Conservation (phyloP, 1,140 invertebrate genomes). For the Protaetia brevitarsis region DNA sequence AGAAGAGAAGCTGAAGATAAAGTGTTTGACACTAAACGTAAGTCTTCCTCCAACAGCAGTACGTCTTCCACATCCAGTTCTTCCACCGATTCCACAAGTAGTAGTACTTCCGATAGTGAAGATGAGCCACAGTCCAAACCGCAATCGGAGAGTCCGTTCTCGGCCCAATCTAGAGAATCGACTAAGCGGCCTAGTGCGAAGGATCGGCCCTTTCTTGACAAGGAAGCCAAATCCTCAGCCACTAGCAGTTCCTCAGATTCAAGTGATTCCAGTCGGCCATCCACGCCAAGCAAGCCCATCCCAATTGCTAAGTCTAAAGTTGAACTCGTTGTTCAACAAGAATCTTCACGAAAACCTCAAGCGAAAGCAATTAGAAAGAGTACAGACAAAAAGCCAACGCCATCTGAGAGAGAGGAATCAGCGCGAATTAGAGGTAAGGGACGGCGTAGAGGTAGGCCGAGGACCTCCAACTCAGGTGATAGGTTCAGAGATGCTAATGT, state of each 20-base stretch:
- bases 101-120: slow-evolving; percentile 48
- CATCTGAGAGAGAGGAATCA: slow-evolving; percentile 43
- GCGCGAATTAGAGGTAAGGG: slow-evolving; percentile 34
- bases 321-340: slow-evolving; percentile 9
- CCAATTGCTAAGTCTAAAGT: slow-evolving; percentile 9
- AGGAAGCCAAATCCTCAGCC: slow-evolving; percentile 46
- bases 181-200: slow-evolving; percentile 42
- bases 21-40: slow-evolving; percentile 42
- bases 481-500: slow-evolving; percentile 61
- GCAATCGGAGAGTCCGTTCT: slow-evolving; percentile 43
- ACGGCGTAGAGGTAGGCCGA: slow-evolving; percentile 41
- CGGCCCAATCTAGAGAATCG: slow-evolving; percentile 33
- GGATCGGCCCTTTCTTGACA: slow-evolving; percentile 52
- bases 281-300: slow-evolving; percentile 30
- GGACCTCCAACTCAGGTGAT: slow-evolving; percentile 54
- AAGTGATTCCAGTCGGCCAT: slow-evolving; percentile 41
- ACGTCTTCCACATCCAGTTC: slow-evolving; percentile 48
- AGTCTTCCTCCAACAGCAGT: slow-evolving; percentile 49
- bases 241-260: slow-evolving; percentile 43
- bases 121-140: slow-evolving; percentile 42
- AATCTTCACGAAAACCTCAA: not conserved
- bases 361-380: slow-evolving; percentile 29
- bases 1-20: slow-evolving; percentile 39
- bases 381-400: slow-evolving; percentile 38
- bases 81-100: slow-evolving; percentile 45